These are phyloP conservation scores for Ceratosolen fusciceps DNA, from an alignment of 1,140 invertebrate species.

Conservation along the genomic window DNA sequence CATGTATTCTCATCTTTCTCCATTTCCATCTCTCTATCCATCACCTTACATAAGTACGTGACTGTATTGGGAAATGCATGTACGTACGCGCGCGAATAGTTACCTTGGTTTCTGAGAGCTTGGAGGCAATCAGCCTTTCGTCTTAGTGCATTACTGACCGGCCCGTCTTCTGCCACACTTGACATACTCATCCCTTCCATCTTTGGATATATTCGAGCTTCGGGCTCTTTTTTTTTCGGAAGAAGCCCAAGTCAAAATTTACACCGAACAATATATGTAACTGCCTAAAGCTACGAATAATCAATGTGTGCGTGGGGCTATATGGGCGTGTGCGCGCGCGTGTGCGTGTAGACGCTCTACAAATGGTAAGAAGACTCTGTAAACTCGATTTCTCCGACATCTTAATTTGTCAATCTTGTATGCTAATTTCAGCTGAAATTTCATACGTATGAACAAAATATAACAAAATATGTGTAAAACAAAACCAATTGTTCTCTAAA, in stretches of 20 bases:
- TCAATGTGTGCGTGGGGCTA: constrained; percentile 49
- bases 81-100: too few species aligned
- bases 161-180: constrained; percentile 48
- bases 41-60: background rate
- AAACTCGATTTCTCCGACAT: constrained; percentile 44
- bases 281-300: constrained; percentile 31
- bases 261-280: constrained; percentile 23
- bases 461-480: too few species aligned
- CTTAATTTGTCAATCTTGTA: constrained; percentile 49
- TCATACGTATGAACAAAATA: constrained; percentile 51
- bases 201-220: background rate
- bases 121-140: constrained; percentile 70
- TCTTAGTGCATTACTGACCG: constrained; percentile 70
- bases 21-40: background rate
- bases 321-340: too few species aligned
- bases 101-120: constrained; percentile 56
- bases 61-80: background rate
- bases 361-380: constrained; percentile 28
- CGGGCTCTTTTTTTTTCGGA: background rate
- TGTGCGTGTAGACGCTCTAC: constrained; percentile 32
- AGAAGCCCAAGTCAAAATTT: constrained; percentile 37
- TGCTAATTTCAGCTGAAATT: constrained; percentile 16
- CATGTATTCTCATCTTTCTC: background rate
- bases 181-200: constrained; percentile 28
- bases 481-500: constrained; percentile 4